Evolutionary conservation across 2,888 invertebrate species (phyloP).

Genomic region (Heteromyza rotundicornis): DNA sequence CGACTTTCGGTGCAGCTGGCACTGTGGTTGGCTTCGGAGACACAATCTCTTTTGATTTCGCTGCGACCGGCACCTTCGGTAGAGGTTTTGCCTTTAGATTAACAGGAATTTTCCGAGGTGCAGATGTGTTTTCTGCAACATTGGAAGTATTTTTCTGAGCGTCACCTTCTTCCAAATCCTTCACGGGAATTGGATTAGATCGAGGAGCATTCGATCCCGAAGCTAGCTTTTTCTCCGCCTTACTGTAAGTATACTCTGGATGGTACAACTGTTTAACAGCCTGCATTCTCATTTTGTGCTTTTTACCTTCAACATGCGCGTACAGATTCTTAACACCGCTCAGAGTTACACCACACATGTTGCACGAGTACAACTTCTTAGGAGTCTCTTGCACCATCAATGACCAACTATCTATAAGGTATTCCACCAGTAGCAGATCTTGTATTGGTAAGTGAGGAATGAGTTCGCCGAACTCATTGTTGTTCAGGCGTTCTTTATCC

Average conservation of each 20-base stretch:
- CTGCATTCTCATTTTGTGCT: slow-evolving; percentile 44
- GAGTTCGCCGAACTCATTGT: slow-evolving; percentile 34
- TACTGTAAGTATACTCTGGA: slow-evolving; percentile 35
- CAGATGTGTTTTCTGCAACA: too few species aligned
- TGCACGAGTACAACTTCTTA: slow-evolving; percentile 37
- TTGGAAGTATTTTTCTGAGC: too few species aligned
- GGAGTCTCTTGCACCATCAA: slow-evolving; percentile 32
- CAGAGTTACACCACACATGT: slow-evolving; percentile 43
- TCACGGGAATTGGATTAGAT: too few species aligned
- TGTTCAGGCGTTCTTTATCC: slow-evolving; percentile 29
- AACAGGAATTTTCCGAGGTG: too few species aligned
- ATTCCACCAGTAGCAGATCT: slow-evolving; percentile 44
- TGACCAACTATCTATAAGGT: slow-evolving; percentile 35
- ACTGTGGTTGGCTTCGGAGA: too few species aligned
- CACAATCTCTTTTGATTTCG: too few species aligned
- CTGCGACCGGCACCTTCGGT: too few species aligned
- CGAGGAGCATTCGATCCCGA: too few species aligned
- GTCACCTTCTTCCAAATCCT: too few species aligned
- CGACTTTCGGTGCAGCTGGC: too few species aligned
- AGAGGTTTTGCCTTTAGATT: too few species aligned
- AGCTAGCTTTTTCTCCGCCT: neutral
- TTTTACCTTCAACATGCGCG: slow-evolving; percentile 50
- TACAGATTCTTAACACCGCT: slow-evolving; percentile 45
- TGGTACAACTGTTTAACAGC: slow-evolving; percentile 37
- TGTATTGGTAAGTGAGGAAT: slow-evolving; percentile 36